These are phyloP conservation scores for Dryas iulia DNA, from an alignment of 1,140 invertebrate genomes.

Conservation along the genomic window DNA sequence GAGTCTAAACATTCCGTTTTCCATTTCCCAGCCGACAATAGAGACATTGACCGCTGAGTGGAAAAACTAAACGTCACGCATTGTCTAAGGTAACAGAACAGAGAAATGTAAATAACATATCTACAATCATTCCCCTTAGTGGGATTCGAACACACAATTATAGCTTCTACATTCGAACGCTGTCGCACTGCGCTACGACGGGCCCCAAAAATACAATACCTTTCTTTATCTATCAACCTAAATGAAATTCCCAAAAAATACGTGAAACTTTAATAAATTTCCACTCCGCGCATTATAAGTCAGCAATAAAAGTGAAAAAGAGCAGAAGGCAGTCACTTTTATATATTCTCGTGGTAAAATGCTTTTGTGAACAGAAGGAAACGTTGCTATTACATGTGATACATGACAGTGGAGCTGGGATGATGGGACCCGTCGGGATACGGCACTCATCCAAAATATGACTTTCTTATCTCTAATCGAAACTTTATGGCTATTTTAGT, in stretches of 20 bases:
- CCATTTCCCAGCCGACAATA: too few relatives aligned
- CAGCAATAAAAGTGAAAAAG: constrained; percentile 4
- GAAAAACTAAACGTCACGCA: too few relatives aligned
- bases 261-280: background rate
- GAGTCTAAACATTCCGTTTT: too few relatives aligned
- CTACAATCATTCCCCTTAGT: too few relatives aligned
- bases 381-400: constrained; percentile 1
- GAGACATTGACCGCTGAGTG: too few relatives aligned
- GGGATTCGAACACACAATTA: too few relatives aligned
- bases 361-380: constrained; percentile 3
- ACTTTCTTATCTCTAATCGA: constrained; percentile 4
- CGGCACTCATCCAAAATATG: background rate
- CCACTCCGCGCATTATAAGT: background rate
- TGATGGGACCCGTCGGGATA: constrained; percentile 5
- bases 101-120: too few relatives aligned
- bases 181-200: too few relatives aligned
- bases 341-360: background rate
- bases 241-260: background rate
- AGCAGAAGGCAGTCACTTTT: background rate
- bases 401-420: background rate
- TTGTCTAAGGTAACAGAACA: too few relatives aligned
- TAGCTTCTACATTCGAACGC: too few relatives aligned
- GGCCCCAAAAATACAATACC: background rate
- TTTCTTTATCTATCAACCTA: background rate
- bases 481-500: background rate